phyloP scores from a whole-genome alignment of 2,797 vertebrate species.

The Morelia viridis region DNA sequence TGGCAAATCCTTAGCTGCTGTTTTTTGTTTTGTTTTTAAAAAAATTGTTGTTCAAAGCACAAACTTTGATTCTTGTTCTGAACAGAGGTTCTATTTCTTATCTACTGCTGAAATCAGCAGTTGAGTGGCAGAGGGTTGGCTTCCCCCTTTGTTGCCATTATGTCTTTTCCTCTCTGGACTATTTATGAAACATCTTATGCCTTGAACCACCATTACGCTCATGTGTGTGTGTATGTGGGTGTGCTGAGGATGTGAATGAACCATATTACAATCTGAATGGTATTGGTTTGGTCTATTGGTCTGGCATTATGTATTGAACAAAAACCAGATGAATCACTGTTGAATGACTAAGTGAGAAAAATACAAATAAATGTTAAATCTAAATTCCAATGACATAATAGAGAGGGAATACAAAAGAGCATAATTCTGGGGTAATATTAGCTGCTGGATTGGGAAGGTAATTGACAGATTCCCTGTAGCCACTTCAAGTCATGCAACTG shows the following conservation, averaged over 20 bases:
- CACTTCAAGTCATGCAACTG: too few species aligned
- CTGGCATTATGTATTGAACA: neutral
- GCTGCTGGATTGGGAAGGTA: too few species aligned
- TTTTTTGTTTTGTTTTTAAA: neutral
- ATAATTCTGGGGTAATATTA: neutral
- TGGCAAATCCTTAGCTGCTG: neutral
- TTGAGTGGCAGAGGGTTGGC: neutral
- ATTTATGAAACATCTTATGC: neutral
- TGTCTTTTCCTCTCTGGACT: neutral
- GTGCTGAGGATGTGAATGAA: neutral
- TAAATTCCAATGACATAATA: neutral
- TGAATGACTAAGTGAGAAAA: neutral
- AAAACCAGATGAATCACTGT: neutral
- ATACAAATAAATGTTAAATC: neutral
- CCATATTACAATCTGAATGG: neutral
- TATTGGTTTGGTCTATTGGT: neutral
- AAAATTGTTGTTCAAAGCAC: neutral
- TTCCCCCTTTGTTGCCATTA: neutral
- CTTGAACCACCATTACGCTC: neutral
- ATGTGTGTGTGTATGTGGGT: neutral
- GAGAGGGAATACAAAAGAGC: neutral
- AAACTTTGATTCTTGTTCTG: neutral
- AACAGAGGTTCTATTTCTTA: neutral
- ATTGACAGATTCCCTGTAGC: too few species aligned
- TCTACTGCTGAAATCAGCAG: neutral